A percentile compares a stretch with the other conserved stretches of the same genome.
phyloP scores from a whole-genome alignment of 1,140 invertebrate species.

The Rhizoglyphus robini region DNA sequence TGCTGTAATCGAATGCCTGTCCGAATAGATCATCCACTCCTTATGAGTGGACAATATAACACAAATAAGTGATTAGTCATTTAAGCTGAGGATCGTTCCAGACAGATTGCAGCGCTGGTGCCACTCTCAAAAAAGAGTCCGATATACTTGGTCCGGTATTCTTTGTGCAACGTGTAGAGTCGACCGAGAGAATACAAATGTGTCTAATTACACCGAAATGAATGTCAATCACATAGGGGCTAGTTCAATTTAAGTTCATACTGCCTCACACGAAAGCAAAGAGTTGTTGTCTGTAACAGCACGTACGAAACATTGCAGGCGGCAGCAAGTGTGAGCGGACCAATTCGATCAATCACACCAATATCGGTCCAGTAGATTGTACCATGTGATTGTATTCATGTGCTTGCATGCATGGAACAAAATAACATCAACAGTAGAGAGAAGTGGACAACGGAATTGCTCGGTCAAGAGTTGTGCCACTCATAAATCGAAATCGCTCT shows the following conservation, averaged over 20 bases:
- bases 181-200: background rate
- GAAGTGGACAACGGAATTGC: too few species aligned
- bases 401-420: background rate
- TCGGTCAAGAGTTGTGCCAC: too few species aligned
- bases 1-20: background rate
- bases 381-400: background rate
- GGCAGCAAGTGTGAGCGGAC: too few species aligned
- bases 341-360: too few species aligned
- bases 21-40: background rate
- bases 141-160: too few species aligned
- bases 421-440: too few species aligned
- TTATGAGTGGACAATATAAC: background rate
- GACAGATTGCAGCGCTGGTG: background rate
- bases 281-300: constrained; percentile 2
- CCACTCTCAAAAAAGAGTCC: too few species aligned
- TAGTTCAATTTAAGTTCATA: background rate
- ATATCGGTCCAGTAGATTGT: background rate
- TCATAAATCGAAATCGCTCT: too few species aligned
- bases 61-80: background rate
- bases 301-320: background rate
- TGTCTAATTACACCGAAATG: background rate
- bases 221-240: background rate
- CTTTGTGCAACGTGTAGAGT: too few species aligned
- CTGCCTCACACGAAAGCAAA: too few species aligned
- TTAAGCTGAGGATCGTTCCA: background rate